A percentile compares a stretch with the other conserved stretches of the same genome.
Conservation (phyloP, 2,888 invertebrate genomes). For the Phyto melanocephala region DNA sequence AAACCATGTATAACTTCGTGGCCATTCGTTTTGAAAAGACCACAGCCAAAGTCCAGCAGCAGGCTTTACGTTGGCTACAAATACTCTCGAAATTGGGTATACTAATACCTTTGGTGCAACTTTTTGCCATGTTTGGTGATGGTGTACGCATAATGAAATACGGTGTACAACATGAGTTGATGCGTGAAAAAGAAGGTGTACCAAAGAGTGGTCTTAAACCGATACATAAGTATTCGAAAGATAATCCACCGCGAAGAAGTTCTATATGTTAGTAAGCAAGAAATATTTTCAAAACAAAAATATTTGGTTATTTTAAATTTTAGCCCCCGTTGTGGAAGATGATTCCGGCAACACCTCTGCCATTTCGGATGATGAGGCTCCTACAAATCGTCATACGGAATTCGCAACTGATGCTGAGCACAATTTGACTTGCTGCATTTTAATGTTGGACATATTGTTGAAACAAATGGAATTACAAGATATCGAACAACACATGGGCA, state of each 20-base stretch:
- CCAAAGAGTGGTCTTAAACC: constrained; percentile 72
- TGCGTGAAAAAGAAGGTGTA: constrained; percentile 77
- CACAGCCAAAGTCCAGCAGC: constrained; percentile 90
- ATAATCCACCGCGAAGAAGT: constrained; percentile 79
- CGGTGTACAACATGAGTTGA: constrained; percentile 79
- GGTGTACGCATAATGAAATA: constrained; percentile 88
- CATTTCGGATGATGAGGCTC: constrained; percentile 85
- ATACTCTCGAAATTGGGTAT: constrained; percentile 93
- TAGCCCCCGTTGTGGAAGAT: constrained; percentile 84
- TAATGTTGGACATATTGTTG: constrained; percentile 96
- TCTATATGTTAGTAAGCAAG: constrained; percentile 80
- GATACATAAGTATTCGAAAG: constrained; percentile 76
- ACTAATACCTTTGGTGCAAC: constrained; percentile 90
- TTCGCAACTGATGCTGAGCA: constrained; percentile 86
- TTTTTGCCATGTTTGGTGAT: constrained; percentile 94
- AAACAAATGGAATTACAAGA: constrained; percentile 96
- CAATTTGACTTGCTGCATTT: constrained; percentile 95
- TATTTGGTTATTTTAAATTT: not conserved
- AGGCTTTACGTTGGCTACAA: constrained; percentile 92
- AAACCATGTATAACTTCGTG: constrained; percentile 96
- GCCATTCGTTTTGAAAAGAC: constrained; percentile 89
- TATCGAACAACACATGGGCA: constrained; percentile 88
- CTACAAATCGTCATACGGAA: constrained; percentile 82
- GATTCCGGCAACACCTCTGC: constrained; percentile 85
- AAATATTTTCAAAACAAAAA: not conserved